Base-by-base conservation (phyloP, 2,888 invertebrate genomes). In the Unio delphinus region DNA sequence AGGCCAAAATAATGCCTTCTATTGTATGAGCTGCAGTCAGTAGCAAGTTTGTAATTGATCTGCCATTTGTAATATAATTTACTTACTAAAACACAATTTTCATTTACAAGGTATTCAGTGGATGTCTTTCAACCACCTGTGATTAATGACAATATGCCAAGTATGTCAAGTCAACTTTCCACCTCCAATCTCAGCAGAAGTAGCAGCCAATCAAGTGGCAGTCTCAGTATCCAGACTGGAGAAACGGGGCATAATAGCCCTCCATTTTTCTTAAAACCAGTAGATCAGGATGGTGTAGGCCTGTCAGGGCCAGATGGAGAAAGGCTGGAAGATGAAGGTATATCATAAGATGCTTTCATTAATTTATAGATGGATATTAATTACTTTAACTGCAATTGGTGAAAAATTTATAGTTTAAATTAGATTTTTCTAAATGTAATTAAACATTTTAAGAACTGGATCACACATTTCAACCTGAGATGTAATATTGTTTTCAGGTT, bases 91-190 rank as follows among this genome's bases (percentile, higher is more conserved):
- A 59, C 26, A 23, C 11, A 11, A 26, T 59, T 59, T 18, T 26
- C 3, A 18, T 59, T 59, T 59, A 11, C n/a, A 15, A 90, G 90
- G 76, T 87, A 89, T 77, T 90, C 90, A 1, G 89, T 90, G 34
- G 88, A 90, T 75, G 85, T 90, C n/a, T 90, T 90, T 80, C 89
- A 90, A 69, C 90, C 89, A 6, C 90, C 91, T 11, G 82, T 88
- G 7, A 84, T 84, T 67, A 61, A 76, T 20, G 81, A 83, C 20
- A 67, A 70, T 11, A 66, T 75, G 26, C 61, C 74, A 26, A 82
- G 78, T 58, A 76, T 80, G 54, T 73, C 69, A 7, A 80, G 78
- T 72, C 78, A 76, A 55, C 72, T 73, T 23, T 83, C 83, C 11
- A 78, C 75, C 34, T 83, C 84, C 11, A 82, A 80, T 65, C 77